Conservation (phyloP, 2,113 vertebrate species). For the Merops nubicus region DNA sequence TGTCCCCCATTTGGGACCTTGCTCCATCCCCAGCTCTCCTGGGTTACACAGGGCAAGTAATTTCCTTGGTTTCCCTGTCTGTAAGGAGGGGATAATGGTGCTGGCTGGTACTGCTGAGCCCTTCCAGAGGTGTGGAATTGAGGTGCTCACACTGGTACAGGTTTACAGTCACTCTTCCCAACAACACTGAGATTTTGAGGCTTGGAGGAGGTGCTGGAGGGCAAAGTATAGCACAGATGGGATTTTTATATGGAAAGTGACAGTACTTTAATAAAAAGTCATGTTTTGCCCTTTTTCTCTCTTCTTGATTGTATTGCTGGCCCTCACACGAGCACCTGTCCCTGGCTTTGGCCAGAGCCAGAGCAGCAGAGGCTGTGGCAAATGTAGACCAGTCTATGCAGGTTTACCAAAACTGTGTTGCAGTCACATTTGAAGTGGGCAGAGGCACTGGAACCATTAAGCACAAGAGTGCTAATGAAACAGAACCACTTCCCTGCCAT, state of each 20-base stretch:
- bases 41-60: neutral
- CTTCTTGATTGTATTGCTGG: neutral
- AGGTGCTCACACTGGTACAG: neutral
- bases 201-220: neutral
- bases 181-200: too few relatives aligned
- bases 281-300: neutral
- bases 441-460: rapidly evolving
- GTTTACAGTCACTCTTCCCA: neutral
- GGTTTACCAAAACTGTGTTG: neutral
- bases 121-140: neutral
- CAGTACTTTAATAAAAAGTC: neutral
- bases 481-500: neutral
- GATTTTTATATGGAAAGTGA: neutral
- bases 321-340: neutral
- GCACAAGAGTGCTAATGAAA: neutral
- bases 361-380: neutral
- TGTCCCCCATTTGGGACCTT: neutral
- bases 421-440: neutral
- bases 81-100: neutral
- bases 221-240: rapidly evolving
- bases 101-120: neutral
- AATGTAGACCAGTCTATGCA: neutral
- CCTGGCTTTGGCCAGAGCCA: neutral
- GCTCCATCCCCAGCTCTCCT: neutral
- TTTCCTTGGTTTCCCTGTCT: neutral